Conservation (phyloP, 2,888 invertebrate genomes). For the Ferrisia virgata region DNA sequence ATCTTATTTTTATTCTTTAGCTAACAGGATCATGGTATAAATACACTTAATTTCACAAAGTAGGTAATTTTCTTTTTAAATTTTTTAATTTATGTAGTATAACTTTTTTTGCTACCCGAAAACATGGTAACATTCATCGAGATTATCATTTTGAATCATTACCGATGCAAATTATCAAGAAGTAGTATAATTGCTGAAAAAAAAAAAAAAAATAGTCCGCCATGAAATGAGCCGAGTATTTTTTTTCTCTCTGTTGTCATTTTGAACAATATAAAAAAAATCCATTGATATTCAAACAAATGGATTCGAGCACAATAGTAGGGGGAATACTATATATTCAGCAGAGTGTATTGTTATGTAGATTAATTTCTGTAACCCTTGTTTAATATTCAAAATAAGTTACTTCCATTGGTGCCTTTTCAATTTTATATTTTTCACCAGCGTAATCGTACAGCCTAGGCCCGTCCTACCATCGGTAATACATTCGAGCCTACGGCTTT, state of each 20-base stretch:
- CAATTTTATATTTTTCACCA: neutral
- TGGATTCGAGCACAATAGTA: slow-evolving; percentile 11
- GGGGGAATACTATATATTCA: neutral
- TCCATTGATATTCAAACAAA: slow-evolving; percentile 23
- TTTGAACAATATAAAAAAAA: slow-evolving; percentile 1
- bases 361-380: slow-evolving; percentile 21
- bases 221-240: neutral
- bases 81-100: too few species aligned
- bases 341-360: slow-evolving; percentile 23
- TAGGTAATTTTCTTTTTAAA: too few species aligned
- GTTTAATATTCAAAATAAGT: slow-evolving; percentile 41
- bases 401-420: slow-evolving; percentile 21
- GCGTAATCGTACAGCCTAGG: neutral
- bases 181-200: neutral
- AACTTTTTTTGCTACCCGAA: neutral
- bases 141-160: neutral
- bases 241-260: neutral
- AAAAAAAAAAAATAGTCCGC: too few species aligned
- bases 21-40: too few species aligned
- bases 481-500: neutral
- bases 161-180: neutral
- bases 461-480: neutral
- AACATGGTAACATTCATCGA: neutral
- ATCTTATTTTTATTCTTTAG: too few species aligned
- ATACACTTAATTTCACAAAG: too few species aligned